These are phyloP conservation scores for Hapalemur alaotrensis DNA, from an alignment of 2,797 vertebrate genomes.

Conservation along the genomic window DNA sequence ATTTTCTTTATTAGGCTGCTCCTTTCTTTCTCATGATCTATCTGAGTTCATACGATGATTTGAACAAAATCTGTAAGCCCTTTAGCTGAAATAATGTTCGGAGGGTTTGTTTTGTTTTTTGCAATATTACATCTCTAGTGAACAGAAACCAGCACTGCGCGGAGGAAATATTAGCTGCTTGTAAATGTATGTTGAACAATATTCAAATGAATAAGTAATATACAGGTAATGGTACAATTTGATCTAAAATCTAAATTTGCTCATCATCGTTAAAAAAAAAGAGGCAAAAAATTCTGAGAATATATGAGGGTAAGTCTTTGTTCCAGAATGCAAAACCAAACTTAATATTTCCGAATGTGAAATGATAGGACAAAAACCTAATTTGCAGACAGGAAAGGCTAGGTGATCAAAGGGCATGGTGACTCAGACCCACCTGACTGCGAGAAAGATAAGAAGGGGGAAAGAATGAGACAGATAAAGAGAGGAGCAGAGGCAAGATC, in stretches of 20 bases:
- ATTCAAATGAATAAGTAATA: not conserved
- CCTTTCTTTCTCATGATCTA: not conserved
- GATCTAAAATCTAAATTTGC: not conserved
- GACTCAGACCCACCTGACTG: not conserved
- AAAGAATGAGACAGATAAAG: too few species aligned
- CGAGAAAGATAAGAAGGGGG: not conserved
- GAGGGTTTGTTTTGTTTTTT: not conserved
- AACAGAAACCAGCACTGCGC: not conserved
- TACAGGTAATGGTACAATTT: not conserved
- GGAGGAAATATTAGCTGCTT: not conserved
- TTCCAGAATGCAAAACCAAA: not conserved
- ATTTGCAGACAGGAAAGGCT: not conserved
- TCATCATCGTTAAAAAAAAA: not conserved
- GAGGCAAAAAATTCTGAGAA: not conserved
- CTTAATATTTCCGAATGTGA: not conserved
- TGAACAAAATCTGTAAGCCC: not conserved
- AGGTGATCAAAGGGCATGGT: not conserved
- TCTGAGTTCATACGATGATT: not conserved
- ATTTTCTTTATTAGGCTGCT: not conserved
- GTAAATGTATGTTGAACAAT: not conserved
- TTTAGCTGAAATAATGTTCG: not conserved
- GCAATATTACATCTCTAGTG: not conserved
- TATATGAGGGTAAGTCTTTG: not conserved
- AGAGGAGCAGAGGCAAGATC: too few species aligned
- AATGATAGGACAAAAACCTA: not conserved